Conservation (phyloP, 2,888 invertebrate genomes). For the Apamea sordens region DNA sequence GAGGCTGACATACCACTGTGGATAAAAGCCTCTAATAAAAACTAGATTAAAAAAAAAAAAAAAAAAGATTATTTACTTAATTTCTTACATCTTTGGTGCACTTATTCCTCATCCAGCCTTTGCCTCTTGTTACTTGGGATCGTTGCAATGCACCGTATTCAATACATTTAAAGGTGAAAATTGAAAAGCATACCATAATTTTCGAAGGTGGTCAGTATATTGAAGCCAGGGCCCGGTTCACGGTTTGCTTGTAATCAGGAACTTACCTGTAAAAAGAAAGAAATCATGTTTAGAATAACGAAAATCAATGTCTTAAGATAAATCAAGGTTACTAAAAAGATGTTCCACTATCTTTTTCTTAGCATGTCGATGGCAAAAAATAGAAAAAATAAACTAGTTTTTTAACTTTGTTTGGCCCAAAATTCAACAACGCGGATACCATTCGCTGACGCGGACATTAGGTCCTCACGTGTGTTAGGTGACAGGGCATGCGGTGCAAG, state of each 20-base stretch:
- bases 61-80: background rate
- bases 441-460: no score
- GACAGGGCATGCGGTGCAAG: no score
- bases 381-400: no score
- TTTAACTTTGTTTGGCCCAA: no score
- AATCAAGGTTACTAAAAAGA: background rate
- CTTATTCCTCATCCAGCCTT: background rate
- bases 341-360: background rate
- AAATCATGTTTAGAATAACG: background rate
- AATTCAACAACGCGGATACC: no score
- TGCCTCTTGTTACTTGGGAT: background rate
- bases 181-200: background rate
- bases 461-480: no score
- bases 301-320: background rate
- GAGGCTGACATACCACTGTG: no score
- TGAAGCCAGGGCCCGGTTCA: background rate
- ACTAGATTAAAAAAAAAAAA: no score
- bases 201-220: background rate
- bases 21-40: no score
- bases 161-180: background rate
- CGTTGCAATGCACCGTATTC: no score
- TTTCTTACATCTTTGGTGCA: background rate
- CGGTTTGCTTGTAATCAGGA: background rate
- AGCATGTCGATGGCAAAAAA: no score
- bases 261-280: constrained; percentile 53